Evolutionary conservation across 2,797 vertebrate genomes (phyloP).

Genomic region (Sebastes cheni): DNA sequence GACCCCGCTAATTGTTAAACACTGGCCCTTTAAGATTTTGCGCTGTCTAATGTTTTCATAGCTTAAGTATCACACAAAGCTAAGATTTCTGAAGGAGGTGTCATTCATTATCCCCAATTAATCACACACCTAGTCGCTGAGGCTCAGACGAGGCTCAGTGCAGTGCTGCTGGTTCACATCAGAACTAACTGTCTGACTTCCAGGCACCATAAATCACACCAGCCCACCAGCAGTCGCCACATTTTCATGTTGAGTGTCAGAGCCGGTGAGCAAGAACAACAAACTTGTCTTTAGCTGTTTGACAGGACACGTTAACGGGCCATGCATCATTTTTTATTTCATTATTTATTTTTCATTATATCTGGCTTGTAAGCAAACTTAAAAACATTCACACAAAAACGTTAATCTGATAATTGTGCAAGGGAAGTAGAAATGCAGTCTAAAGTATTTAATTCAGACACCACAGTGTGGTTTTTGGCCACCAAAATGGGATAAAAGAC

Average conservation of each 20-base stretch:
- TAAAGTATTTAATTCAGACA: constrained; percentile 1
- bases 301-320: constrained; percentile 30
- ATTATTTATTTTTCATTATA: no score
- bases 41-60: background rate
- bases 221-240: constrained; percentile 1
- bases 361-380: background rate
- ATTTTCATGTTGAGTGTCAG: constrained; percentile 24
- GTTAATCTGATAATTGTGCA: background rate
- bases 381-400: background rate
- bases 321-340: constrained; percentile 13
- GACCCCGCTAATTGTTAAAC: no score
- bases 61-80: background rate
- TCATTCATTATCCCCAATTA: background rate
- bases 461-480: constrained; percentile 11
- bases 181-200: background rate
- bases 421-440: background rate
- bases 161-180: background rate
- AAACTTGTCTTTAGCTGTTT: constrained; percentile 37
- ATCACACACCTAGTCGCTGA: background rate
- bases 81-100: background rate
- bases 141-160: background rate
- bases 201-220: constrained; percentile 41
- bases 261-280: constrained; percentile 41
- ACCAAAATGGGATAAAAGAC: constrained; percentile 24
- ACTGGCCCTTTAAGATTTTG: background rate